Evolutionary conservation across 2,888 invertebrate genomes (phyloP).

Genomic region (Eilema sororculum): DNA sequence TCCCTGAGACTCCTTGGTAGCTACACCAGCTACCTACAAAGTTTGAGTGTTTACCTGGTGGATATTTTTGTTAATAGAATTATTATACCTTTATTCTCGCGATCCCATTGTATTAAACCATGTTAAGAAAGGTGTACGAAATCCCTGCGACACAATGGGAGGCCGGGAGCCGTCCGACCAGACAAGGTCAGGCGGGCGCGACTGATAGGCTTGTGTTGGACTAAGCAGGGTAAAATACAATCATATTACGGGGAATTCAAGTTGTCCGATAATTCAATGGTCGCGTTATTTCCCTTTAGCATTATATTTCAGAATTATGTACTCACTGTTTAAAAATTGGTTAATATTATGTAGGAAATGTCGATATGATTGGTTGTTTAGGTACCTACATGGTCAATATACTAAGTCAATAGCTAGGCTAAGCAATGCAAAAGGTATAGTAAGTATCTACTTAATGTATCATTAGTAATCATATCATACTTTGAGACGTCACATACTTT

Average conservation of each 20-base stretch:
- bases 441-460: no score
- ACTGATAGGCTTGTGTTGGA: not conserved
- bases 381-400: no score
- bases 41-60: not conserved
- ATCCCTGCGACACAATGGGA: not conserved
- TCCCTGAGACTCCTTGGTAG: not conserved
- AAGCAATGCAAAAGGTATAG: not conserved
- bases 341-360: not conserved
- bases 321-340: no score
- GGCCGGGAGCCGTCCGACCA: not conserved
- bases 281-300: no score
- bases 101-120: not conserved
- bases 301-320: no score
- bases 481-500: no score
- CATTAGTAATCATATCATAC: no score
- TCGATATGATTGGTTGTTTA: not conserved
- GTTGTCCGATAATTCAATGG: no score
- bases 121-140: not conserved
- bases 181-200: not conserved
- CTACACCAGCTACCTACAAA: not conserved
- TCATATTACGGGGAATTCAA: no score
- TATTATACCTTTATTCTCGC: not conserved
- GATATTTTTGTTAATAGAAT: not conserved
- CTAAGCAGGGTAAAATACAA: not conserved
- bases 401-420: no score